Percentiles rank a stretch among this genome's conserved stretches.
These are phyloP conservation scores for Apodemia duryi DNA, from an alignment of 2,888 invertebrate genomes.

Conservation along the genomic window DNA sequence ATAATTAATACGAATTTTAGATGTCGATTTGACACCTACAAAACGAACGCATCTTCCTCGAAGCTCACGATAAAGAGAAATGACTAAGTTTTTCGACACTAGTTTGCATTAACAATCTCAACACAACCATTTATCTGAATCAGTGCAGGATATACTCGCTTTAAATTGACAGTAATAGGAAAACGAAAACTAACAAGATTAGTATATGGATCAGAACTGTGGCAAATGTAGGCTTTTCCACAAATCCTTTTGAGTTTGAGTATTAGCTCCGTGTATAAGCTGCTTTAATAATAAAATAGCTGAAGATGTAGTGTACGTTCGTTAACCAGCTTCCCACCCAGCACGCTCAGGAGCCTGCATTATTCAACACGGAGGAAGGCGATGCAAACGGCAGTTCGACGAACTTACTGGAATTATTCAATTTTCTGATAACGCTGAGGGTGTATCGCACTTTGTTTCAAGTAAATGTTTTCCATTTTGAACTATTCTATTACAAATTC, in stretches of 20 bases:
- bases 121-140: no score
- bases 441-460: slow-evolving; percentile 9
- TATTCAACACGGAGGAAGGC: slow-evolving; percentile 57
- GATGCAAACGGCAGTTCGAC: slow-evolving; percentile 46
- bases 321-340: not conserved
- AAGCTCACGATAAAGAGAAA: no score
- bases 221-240: not conserved
- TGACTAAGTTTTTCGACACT: no score
- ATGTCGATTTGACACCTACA: no score
- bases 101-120: no score
- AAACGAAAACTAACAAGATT: no score
- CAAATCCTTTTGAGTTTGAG: not conserved
- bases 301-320: slow-evolving; percentile 5
- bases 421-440: slow-evolving; percentile 24
- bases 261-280: not conserved
- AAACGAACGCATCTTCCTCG: no score
- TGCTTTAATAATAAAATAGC: slow-evolving; percentile 14
- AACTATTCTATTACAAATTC: slow-evolving; percentile 3
- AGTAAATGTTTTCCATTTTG: slow-evolving; percentile 20
- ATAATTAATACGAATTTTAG: no score
- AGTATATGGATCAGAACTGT: not conserved
- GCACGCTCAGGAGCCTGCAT: slow-evolving; percentile 41
- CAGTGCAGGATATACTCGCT: no score
- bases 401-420: slow-evolving; percentile 36
- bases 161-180: no score